A percentile compares a stretch with the other conserved stretches of the same genome.
phyloP scores from a whole-genome alignment of 2,113 vertebrate genomes.

The Chitala chitala region DNA sequence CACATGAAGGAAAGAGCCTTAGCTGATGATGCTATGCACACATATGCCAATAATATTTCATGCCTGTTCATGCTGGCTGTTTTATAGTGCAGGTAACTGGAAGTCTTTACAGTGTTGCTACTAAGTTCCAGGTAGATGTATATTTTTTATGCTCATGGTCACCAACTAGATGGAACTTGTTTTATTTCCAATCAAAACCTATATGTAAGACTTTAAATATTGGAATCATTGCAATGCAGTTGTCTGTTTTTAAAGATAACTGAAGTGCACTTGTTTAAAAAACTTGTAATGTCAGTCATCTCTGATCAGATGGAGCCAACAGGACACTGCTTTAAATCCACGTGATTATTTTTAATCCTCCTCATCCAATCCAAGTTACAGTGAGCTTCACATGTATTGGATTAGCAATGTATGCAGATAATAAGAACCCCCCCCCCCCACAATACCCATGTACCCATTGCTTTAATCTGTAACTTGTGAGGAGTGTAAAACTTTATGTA shows the following conservation, averaged over 20 bases:
- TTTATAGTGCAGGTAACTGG: too few relatives aligned
- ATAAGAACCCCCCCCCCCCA: neutral
- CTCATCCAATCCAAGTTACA: neutral
- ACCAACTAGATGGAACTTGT: too few relatives aligned
- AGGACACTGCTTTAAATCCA: neutral
- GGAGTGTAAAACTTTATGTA: neutral
- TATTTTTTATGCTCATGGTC: too few relatives aligned
- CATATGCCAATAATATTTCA: too few relatives aligned
- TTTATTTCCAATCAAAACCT: too few relatives aligned
- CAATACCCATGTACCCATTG: neutral
- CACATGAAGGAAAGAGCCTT: neutral
- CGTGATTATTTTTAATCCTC: neutral
- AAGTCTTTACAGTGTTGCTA: too few relatives aligned
- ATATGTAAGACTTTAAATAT: neutral
- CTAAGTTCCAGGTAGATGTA: too few relatives aligned
- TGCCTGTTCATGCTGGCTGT: too few relatives aligned
- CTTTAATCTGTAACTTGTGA: neutral
- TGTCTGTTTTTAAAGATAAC: conserved; percentile 3
- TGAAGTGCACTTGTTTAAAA: neutral
- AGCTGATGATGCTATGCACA: neutral
- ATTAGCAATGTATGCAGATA: neutral
- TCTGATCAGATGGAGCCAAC: neutral
- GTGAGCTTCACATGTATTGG: neutral
- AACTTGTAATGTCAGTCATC: neutral
- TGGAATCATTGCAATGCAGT: conserved; percentile 3